Evolutionary conservation across 2,797 vertebrate species (phyloP).

Genomic region (Danio choprae): DNA sequence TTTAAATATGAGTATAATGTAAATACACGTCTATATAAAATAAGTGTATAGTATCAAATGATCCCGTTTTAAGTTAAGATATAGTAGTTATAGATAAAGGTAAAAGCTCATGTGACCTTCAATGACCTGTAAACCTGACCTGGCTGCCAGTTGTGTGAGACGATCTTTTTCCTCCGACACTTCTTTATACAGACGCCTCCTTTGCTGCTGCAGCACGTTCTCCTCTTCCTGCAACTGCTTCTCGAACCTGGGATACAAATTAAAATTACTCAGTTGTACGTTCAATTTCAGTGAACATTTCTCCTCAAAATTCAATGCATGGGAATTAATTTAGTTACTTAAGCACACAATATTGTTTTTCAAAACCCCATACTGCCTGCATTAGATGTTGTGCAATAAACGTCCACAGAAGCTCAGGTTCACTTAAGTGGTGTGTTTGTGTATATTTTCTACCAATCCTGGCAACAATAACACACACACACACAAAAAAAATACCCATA

Average conservation of each 20-base stretch:
- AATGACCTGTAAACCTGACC: conserved; percentile 72
- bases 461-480: neutral
- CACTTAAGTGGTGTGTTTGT: neutral
- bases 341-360: neutral
- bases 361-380: neutral
- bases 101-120: neutral
- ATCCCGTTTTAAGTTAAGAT: no score
- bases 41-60: no score
- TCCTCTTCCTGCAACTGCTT: conserved; percentile 94
- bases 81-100: no score
- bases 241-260: conserved; percentile 80
- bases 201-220: conserved; percentile 87
- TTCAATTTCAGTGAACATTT: neutral
- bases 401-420: no score
- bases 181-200: conserved; percentile 85
- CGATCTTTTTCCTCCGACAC: conserved; percentile 91
- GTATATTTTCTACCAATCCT: neutral
- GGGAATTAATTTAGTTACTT: neutral
- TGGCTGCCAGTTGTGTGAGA: conserved; percentile 84
- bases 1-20: no score
- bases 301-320: neutral
- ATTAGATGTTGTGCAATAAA: neutral
- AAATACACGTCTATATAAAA: no score
- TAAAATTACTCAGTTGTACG: neutral
- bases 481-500: neutral